Conservation (phyloP, 2,113 vertebrate species). For the Albula glossodonta region DNA sequence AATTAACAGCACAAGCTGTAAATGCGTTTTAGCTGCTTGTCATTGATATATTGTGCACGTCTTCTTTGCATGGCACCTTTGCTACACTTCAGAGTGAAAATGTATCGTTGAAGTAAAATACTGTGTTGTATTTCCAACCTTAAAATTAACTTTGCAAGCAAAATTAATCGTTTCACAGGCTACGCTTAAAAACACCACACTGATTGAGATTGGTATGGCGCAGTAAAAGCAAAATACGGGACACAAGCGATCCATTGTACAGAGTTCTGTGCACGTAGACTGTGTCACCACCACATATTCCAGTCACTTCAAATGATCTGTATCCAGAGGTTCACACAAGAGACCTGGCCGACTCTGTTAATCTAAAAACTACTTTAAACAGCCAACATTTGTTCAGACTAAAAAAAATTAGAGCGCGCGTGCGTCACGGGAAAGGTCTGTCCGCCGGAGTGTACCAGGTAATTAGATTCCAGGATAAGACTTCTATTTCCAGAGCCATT, state of each 20-base stretch:
- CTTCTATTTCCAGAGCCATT: not conserved
- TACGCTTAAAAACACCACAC: slow-evolving; percentile 3
- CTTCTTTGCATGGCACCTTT: not conserved
- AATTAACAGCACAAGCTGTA: not conserved
- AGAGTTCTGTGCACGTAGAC: not conserved
- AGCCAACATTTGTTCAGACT: not conserved
- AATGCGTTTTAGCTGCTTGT: not conserved
- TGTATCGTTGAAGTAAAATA: not conserved
- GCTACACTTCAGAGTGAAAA: not conserved
- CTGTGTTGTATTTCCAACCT: not conserved
- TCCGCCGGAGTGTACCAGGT: not conserved
- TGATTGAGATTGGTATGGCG: not conserved
- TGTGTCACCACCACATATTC: not conserved
- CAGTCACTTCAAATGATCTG: not conserved
- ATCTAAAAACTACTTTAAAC: not conserved
- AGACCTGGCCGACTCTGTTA: not conserved
- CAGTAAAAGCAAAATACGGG: not conserved
- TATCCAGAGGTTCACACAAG: not conserved
- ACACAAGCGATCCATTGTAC: slow-evolving; percentile 27
- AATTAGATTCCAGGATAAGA: not conserved
- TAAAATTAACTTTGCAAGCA: slow-evolving; percentile 11
- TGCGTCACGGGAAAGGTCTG: not conserved
- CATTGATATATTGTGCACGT: too few relatives aligned
- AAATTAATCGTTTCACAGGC: slow-evolving; percentile 9
- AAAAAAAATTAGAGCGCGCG: not conserved